Conservation (phyloP, 2,888 invertebrate species). For the Diabrotica balteata region DNA sequence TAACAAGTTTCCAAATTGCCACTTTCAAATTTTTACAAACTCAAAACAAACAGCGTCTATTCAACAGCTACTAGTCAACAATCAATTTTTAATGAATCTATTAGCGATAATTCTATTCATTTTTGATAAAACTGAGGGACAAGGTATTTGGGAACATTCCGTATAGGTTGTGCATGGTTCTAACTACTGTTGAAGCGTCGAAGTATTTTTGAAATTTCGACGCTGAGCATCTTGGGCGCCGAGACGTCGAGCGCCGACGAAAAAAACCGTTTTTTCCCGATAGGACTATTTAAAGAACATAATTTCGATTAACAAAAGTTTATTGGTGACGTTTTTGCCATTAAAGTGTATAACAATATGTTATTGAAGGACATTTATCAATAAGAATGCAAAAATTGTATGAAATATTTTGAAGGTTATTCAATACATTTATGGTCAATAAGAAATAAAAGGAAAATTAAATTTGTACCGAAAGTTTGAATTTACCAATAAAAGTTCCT, state of each 20-base stretch:
- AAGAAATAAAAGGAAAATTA: too few species aligned
- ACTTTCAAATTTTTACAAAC: neutral
- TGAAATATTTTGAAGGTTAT: too few species aligned
- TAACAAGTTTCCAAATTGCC: neutral
- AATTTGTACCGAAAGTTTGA: too few species aligned
- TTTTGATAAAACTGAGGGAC: constrained; percentile 3
- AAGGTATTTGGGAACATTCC: constrained; percentile 7
- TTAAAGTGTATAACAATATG: constrained; percentile 7
- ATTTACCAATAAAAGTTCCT: too few species aligned
- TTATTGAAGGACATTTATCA: neutral
- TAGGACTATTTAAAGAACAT: constrained; percentile 48
- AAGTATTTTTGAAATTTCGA: constrained; percentile 42
- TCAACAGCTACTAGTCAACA: neutral
- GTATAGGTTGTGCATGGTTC: constrained; percentile 34
- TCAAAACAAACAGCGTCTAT: neutral
- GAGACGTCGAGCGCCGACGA: constrained; percentile 42
- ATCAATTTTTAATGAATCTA: neutral
- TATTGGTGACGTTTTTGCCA: constrained; percentile 16
- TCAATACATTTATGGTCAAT: neutral
- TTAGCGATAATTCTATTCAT: constrained; percentile 1
- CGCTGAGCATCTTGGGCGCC: constrained; percentile 52
- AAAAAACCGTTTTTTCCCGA: constrained; percentile 36
- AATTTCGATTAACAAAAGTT: constrained; percentile 12
- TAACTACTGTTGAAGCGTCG: constrained; percentile 45
- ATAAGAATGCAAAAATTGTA: too few species aligned